A percentile compares a stretch with the other conserved stretches of the same genome.
These are phyloP conservation scores for Cotesia congregata DNA, from an alignment of 2,888 invertebrate genomes.

Conservation along the genomic window DNA sequence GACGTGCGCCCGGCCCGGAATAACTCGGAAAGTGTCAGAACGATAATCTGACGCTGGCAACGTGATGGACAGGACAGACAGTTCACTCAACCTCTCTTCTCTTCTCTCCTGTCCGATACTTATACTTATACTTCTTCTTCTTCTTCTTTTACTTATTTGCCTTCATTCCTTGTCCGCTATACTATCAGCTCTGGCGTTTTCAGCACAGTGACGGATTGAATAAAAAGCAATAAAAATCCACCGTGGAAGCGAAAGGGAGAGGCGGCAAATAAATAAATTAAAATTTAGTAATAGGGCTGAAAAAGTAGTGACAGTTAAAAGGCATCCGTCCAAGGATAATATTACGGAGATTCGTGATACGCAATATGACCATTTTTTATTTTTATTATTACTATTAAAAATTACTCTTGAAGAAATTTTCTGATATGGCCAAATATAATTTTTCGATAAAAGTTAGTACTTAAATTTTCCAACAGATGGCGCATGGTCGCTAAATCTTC, in stretches of 20 bases:
- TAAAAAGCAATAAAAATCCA: constrained; percentile 8
- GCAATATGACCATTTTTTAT: not conserved
- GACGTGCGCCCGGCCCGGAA: constrained; percentile 60
- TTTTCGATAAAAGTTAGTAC: no score
- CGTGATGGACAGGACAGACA: constrained; percentile 66
- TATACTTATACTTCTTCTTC: not conserved
- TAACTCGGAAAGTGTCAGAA: constrained; percentile 71
- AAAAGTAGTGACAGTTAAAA: constrained; percentile 18
- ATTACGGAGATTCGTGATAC: not conserved
- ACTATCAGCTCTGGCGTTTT: constrained; percentile 36
- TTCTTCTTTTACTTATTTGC: constrained; percentile 47
- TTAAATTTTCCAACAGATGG: no score
- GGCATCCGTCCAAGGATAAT: not conserved
- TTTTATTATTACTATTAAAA: not conserved
- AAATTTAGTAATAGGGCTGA: constrained; percentile 8
- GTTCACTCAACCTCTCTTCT: constrained; percentile 55
- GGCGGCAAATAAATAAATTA: not conserved
- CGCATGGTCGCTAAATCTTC: no score
- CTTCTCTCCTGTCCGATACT: constrained; percentile 29
- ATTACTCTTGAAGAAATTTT: no score
- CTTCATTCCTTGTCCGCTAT: constrained; percentile 42
- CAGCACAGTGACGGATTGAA: not conserved
- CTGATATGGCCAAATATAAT: no score
- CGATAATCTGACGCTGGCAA: constrained; percentile 70
- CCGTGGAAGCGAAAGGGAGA: not conserved